Conservation (phyloP, 35 echinoderm and acorn worm genomes). For the Acanthaster planci region DNA sequence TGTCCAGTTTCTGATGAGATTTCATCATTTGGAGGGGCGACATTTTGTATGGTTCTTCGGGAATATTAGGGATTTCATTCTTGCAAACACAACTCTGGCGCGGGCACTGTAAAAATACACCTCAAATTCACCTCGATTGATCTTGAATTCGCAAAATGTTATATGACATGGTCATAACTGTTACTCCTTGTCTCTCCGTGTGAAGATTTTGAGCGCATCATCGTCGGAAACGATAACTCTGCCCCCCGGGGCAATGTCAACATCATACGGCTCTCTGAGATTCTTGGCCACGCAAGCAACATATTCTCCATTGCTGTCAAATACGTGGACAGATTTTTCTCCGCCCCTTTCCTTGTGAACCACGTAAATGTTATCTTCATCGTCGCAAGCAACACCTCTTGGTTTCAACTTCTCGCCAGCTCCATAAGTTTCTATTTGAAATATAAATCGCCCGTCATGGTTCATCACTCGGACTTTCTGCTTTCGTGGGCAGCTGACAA, state of each 20-base stretch:
- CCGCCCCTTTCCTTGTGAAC: constrained; percentile 87
- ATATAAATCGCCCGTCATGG: constrained; percentile 60
- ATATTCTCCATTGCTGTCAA: constrained; percentile 57
- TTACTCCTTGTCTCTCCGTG: constrained; percentile 17
- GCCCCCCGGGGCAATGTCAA: constrained; percentile 55
- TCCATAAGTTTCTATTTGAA: constrained; percentile 72
- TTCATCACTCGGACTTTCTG: constrained; percentile 85
- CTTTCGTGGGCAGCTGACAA: constrained; percentile 83
- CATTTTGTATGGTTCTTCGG: no score
- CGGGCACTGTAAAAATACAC: no score
- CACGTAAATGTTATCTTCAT: constrained; percentile 82
- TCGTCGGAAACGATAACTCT: constrained; percentile 83
- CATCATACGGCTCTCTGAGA: constrained; percentile 83
- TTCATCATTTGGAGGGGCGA: no score
- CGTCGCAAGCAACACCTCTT: constrained; percentile 76
- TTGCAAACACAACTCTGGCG: no score
- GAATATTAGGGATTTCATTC: no score
- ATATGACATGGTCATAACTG: no score
- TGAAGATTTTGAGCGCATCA: constrained; percentile 73
- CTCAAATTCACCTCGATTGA: no score
- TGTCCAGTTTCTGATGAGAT: no score
- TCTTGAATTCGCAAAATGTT: no score
- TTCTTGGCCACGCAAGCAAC: constrained; percentile 62
- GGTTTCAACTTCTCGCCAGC: constrained; percentile 73
- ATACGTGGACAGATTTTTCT: constrained; percentile 87